Conservation (phyloP, 2,888 invertebrate species). For the Formica aserva region DNA sequence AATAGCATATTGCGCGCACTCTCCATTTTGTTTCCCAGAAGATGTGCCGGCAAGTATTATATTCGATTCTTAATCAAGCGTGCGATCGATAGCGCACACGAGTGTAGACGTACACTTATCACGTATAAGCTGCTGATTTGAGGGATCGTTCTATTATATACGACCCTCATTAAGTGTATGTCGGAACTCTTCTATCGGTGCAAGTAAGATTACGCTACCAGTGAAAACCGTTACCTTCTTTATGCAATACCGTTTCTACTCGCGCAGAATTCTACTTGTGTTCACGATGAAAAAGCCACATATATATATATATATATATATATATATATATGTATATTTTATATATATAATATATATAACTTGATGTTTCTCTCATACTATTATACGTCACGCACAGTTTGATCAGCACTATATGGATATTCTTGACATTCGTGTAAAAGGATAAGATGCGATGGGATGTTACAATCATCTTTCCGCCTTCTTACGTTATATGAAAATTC, state of each 20-base stretch:
- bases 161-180: conserved; percentile 42
- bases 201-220: conserved; percentile 48
- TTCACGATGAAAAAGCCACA: not conserved
- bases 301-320: not conserved
- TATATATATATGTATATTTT: not conserved
- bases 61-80: conserved; percentile 23
- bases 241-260: conserved; percentile 49
- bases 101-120: conserved; percentile 32
- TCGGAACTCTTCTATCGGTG: conserved; percentile 41
- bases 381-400: conserved; percentile 26
- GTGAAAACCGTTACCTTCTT: conserved; percentile 51
- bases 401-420: not conserved
- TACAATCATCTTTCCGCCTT: conserved; percentile 6
- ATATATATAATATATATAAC: conserved; percentile 5
- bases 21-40: conserved; percentile 9
- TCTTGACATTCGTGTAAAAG: conserved; percentile 4
- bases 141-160: conserved; percentile 41
- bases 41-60: not conserved
- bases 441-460: not conserved
- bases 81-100: conserved; percentile 7
- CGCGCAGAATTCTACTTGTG: not conserved
- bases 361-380: not conserved
- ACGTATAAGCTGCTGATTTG: conserved; percentile 42
- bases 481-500: conserved; percentile 8
- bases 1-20: conserved; percentile 2